Conservation (phyloP, 2,113 vertebrate genomes). For the Cottus gobio region DNA sequence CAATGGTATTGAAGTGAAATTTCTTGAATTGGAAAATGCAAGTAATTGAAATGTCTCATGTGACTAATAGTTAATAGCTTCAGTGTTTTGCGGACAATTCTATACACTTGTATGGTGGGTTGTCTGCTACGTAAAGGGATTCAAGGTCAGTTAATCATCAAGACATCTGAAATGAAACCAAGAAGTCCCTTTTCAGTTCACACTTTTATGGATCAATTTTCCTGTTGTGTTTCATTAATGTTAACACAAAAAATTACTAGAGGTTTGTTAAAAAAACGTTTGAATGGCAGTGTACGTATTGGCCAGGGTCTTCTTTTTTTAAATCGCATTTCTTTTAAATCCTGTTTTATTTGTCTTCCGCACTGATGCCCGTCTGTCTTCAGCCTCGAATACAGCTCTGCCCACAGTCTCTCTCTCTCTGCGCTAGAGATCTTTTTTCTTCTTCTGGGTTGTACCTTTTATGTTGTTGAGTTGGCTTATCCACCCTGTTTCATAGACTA, state of each 20-base stretch:
- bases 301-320: conserved; percentile 42
- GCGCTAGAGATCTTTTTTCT: conserved; percentile 9
- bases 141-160: neutral
- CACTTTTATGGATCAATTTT: neutral
- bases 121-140: conserved; percentile 2
- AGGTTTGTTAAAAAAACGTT: conserved; percentile 10
- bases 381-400: conserved; percentile 34
- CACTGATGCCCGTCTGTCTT: conserved; percentile 52
- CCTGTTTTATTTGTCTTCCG: conserved; percentile 56
- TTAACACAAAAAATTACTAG: neutral
- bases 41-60: neutral
- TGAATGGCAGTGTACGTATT: conserved; percentile 36
- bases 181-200: neutral
- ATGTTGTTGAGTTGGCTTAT: conserved; percentile 23
- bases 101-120: neutral
- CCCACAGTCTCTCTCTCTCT: conserved; percentile 22
- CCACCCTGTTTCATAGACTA: conserved; percentile 10
- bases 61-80: neutral
- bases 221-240: neutral
- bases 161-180: conserved; percentile 14
- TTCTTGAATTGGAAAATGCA: conserved; percentile 18
- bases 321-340: conserved; percentile 43
- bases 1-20: conserved; percentile 15
- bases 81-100: conserved; percentile 3
- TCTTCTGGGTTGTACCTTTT: conserved; percentile 31